These are phyloP conservation scores for Atherinomorus stipes DNA, from an alignment of 2,113 vertebrate genomes.

Conservation along the genomic window DNA sequence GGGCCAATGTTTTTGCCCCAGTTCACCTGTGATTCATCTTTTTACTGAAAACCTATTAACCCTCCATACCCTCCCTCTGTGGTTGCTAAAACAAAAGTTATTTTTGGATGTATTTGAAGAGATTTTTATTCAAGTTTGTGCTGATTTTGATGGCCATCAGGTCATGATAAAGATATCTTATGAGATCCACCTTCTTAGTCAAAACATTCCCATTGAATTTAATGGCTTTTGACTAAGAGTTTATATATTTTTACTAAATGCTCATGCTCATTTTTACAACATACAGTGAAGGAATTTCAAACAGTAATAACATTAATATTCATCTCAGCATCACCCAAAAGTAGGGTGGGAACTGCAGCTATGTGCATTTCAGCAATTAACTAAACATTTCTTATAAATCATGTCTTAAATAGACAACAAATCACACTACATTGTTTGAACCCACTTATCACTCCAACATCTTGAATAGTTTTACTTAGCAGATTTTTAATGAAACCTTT, in stretches of 20 bases:
- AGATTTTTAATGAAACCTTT: slow-evolving; percentile 57
- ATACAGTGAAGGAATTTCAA: slow-evolving; percentile 7
- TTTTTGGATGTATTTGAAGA: neutral
- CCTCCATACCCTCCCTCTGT: no score
- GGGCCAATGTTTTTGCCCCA: no score
- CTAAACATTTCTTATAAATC: slow-evolving; percentile 13
- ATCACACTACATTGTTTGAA: slow-evolving; percentile 7
- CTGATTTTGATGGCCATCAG: neutral
- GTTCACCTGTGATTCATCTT: no score
- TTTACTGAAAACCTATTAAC: no score
- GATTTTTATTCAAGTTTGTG: neutral
- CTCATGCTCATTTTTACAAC: neutral
- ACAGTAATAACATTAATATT: neutral
- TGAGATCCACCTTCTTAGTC: no score
- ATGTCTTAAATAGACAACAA: slow-evolving; percentile 12
- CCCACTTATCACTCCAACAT: slow-evolving; percentile 10
- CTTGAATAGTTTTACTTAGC: slow-evolving; percentile 37
- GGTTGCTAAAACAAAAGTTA: no score
- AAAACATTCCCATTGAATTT: no score
- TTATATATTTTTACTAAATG: neutral
- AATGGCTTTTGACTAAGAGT: no score
- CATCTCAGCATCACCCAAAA: slow-evolving; percentile 5
- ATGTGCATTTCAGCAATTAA: slow-evolving; percentile 6
- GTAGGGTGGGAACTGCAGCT: neutral
- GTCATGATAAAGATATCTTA: slow-evolving; percentile 2